Evolutionary conservation across 2,113 vertebrate genomes (phyloP), one percentile per base, ranked within the genome.

Genomic region (Empidonax traillii): DNA sequence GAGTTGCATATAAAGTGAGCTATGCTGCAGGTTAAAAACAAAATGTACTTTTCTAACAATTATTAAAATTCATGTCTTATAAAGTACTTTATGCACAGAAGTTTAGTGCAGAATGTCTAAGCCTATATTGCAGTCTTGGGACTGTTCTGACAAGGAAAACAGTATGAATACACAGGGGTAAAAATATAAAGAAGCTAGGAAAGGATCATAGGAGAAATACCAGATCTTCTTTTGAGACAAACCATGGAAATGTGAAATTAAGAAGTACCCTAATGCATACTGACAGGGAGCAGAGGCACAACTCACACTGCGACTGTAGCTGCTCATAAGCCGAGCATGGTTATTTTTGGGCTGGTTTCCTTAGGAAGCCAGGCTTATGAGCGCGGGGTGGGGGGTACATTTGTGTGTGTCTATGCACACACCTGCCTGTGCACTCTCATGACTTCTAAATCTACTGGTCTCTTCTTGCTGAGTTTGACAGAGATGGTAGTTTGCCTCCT

Each of bases 31-130:
- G 61, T 89, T 87, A 63, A 91, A 95, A 88, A 20, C 67, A 86
- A 91, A 90, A 80, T 49, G 31, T 61, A 51, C 61, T 43, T 14
- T 85, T 88, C 85, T 92, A 74, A 74, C 31, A 78, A 65, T 67
- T 92, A 89, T 93, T 93, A 90, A 92, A 95, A 97, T 89, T 86
- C 39, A 84, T 33, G 37, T 59, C 65, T 84, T 63, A 81, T 53
- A 78, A 81, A 56, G 43, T n/a, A 53, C 25, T 76, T 90, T 51
- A 67, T 68, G 61, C 67, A 56, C 85, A 85, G 69, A 79, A 52
- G 61, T 56, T 93, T 73, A 44, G 37, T 62, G 37, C n/a, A 86
- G 61, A 80, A 59, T 44, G 15, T 62, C 61, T 81, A 56, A 85
- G 65, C 31, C 15, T 67, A 3, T 41, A 47, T 47, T 4, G 4